Base-by-base conservation (phyloP, 2,797 vertebrate species). In the Aldrovandia affinis region DNA sequence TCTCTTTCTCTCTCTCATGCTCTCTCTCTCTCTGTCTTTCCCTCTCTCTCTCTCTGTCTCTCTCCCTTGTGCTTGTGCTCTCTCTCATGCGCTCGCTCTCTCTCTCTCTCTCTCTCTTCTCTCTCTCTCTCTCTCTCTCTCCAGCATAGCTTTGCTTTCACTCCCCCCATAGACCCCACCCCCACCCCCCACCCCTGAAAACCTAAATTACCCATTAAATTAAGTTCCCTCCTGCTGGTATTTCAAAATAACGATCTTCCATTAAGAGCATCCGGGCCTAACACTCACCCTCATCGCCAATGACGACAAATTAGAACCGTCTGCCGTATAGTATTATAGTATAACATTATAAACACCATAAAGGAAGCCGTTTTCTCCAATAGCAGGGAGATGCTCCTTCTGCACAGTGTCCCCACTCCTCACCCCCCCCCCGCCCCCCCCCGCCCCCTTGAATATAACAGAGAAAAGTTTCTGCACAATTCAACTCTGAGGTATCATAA, bases 121-220 rank as follows among this genome's bases (percentile, higher is more conserved):
- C 61, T 30, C 61, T 12, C 61, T 30, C 47, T 50, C 47, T 50
- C 36, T 39, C 30, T 12, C 8, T 28, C 63, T 36, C 30, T 3
- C 28, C 28, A 33, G 2, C 28, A 61, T 14, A 30, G 28, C 63
- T 15, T 42, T 10, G 42, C 7, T n/a, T 47, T 47, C 73, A 77
- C 73, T 9, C 15, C 18, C 10, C 33, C 8, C 6, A 12, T 20
- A 10, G 25, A 44, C 20, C 20, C n/a, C 68, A 39, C 15, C 33
- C 33, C 47, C 47, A 3, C 47, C 47, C 47, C 6, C 47, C 47
- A 2, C 55, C 18, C 18, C 55, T 14, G 5, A 77, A 77, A 44
- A 25, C 42, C 73, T 77, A 77, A 77, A 77, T 44, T 77, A 44
- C 18, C 73, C 73, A 77, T 77, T 77, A 39, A 77, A 77, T 77